Conservation (phyloP, 1,140 invertebrate species). For the Hypsibius dujardini region DNA sequence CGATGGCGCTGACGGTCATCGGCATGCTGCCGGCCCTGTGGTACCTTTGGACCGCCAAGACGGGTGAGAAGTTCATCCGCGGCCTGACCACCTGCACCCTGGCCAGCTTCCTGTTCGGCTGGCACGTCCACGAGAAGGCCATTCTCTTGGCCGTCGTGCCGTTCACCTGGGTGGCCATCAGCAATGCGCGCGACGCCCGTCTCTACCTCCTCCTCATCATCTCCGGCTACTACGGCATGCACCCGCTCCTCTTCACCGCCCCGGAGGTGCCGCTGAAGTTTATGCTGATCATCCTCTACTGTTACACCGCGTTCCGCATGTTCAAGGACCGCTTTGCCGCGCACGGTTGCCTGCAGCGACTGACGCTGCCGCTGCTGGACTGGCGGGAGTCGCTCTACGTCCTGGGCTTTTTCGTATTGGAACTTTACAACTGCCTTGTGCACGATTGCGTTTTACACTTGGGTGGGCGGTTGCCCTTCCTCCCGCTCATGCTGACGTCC, state of each 20-base stretch:
- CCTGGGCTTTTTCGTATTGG: constrained; percentile 47
- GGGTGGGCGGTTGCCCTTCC: constrained; percentile 51
- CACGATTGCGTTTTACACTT: constrained; percentile 45
- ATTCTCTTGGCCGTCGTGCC: constrained; percentile 77
- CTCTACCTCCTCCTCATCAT: constrained; percentile 52
- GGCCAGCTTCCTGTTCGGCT: constrained; percentile 87
- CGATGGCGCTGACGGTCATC: constrained; percentile 53
- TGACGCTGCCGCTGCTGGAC: constrained; percentile 36
- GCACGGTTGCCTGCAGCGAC: no score
- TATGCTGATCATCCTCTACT: constrained; percentile 20
- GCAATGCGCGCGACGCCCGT: constrained; percentile 48
- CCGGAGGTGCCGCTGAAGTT: constrained; percentile 29
- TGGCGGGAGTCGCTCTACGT: constrained; percentile 49
- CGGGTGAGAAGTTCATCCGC: constrained; percentile 45
- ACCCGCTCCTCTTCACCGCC: constrained; percentile 63
- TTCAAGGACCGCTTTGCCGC: constrained; percentile 2
- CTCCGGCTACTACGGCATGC: constrained; percentile 63
- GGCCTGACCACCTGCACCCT: constrained; percentile 62
- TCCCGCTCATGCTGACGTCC: constrained; percentile 69
- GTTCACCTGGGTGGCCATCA: constrained; percentile 52
- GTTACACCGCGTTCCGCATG: constrained; percentile 14
- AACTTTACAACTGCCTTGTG: constrained; percentile 53
- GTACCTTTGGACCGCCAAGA: constrained; percentile 44
- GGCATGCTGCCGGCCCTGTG: constrained; percentile 55
- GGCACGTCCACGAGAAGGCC: constrained; percentile 99